Conservation (phyloP, 2,888 invertebrate species). For the Panzeria rudis region DNA sequence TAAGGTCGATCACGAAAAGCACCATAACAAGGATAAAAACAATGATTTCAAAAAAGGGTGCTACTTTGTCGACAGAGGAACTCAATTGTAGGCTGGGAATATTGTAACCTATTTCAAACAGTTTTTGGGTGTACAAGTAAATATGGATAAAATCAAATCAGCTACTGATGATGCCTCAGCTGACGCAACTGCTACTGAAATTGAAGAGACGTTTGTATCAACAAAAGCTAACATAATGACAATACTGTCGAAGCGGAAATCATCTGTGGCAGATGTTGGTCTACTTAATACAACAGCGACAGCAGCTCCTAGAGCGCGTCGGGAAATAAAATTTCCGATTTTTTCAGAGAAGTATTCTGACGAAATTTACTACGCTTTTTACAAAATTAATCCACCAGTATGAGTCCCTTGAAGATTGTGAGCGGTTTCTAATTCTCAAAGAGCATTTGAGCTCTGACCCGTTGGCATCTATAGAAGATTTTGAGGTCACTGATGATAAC, state of each 20-base stretch:
- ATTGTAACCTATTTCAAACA: too few relatives aligned
- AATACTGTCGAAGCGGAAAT: conserved; percentile 16
- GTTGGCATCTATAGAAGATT: too few relatives aligned
- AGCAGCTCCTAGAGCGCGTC: conserved; percentile 43
- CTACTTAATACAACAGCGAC: conserved; percentile 27
- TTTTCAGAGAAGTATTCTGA: conserved; percentile 67
- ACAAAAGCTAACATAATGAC: conserved; percentile 61
- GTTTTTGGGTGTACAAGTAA: conserved; percentile 57
- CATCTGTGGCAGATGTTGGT: conserved; percentile 41
- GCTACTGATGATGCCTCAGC: not conserved
- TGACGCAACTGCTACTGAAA: not conserved
- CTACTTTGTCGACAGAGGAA: too few relatives aligned
- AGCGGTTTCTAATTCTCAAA: too few relatives aligned
- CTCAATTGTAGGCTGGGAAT: conserved; percentile 70
- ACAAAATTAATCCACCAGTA: conserved; percentile 62
- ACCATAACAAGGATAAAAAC: conserved; percentile 65
- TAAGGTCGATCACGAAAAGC: conserved; percentile 48
- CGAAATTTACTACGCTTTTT: conserved; percentile 37
- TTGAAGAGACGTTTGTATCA: too few relatives aligned
- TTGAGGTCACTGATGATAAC: conserved; percentile 65
- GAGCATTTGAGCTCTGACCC: too few relatives aligned
- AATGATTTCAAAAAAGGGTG: conserved; percentile 50
- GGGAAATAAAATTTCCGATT: conserved; percentile 66
- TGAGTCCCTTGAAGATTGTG: too few relatives aligned
- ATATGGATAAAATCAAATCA: conserved; percentile 49